Percentiles rank a stretch among this genome's conserved stretches.
Evolutionary conservation across 2,113 vertebrate species (phyloP).

Genomic region (Ochotona curzoniae): DNA sequence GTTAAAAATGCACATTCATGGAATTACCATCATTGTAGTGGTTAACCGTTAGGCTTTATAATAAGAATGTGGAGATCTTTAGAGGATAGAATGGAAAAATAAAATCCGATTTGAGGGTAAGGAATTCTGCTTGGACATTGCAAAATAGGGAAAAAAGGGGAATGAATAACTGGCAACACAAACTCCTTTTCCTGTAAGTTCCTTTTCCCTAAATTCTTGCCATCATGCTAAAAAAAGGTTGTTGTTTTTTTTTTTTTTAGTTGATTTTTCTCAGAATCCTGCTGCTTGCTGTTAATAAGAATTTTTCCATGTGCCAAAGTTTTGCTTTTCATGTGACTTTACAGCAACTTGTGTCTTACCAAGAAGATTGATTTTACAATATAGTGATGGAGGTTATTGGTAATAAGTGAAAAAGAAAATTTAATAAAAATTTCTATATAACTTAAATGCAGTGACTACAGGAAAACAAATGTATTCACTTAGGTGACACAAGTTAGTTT

Average conservation of each 20-base stretch:
- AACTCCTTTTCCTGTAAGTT: conserved; percentile 63
- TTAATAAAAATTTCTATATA: not conserved
- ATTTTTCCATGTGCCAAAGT: conserved; percentile 33
- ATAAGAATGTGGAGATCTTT: not conserved
- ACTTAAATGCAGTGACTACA: not conserved
- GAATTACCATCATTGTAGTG: not conserved
- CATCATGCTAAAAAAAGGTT: conserved; percentile 49
- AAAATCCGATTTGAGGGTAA: conserved; percentile 29
- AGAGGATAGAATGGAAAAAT: conserved; percentile 48
- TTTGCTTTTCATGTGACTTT: conserved; percentile 68
- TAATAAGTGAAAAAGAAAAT: conserved; percentile 38
- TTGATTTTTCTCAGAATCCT: conserved; percentile 69
- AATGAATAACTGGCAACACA: conserved; percentile 34
- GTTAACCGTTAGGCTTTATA: not conserved
- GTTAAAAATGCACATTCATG: not conserved
- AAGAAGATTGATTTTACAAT: conserved; percentile 36
- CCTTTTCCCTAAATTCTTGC: conserved; percentile 59
- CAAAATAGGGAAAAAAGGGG: not conserved
- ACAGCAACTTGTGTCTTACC: conserved; percentile 40
- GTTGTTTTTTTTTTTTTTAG: not conserved
- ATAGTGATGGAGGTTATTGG: conserved; percentile 15
- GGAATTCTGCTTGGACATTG: conserved; percentile 42
- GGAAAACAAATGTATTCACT: not conserved
- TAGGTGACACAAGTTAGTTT: not conserved
- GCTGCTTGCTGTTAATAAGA: conserved; percentile 27